phyloP scores from a whole-genome alignment of 2,888 invertebrate genomes.

The Gisinianus flammeolus region DNA sequence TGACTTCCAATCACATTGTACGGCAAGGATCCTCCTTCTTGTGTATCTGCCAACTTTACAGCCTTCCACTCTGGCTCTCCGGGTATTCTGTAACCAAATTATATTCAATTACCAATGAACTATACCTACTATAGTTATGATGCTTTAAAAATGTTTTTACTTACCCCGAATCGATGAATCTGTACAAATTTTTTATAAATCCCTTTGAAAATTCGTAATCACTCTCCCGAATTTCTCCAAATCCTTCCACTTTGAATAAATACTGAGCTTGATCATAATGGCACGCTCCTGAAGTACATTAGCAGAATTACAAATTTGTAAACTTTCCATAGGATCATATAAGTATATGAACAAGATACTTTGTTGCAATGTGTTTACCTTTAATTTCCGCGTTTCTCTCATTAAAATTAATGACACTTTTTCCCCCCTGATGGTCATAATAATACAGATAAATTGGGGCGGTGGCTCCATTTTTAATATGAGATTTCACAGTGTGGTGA shows the following conservation, averaged over 20 bases:
- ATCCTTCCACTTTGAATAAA: slow-evolving; percentile 47
- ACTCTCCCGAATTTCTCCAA: slow-evolving; percentile 38
- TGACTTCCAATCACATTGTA: slow-evolving; percentile 47
- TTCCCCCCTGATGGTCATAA: slow-evolving; percentile 48
- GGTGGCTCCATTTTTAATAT: slow-evolving; percentile 25
- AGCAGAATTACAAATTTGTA: slow-evolving; percentile 3
- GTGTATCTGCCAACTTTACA: not conserved
- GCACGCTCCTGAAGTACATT: slow-evolving; percentile 37
- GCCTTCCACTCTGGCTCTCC: slow-evolving; percentile 41
- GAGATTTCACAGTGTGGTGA: slow-evolving; percentile 48
- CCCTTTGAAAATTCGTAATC: slow-evolving; percentile 43
- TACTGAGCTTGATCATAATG: slow-evolving; percentile 56
- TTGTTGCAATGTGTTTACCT: slow-evolving; percentile 26
- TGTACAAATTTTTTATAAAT: slow-evolving; percentile 40
- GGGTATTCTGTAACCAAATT: not conserved
- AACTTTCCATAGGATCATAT: too few relatives aligned
- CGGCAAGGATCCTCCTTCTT: slow-evolving; percentile 37
- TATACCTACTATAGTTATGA: not conserved
- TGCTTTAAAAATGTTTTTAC: not conserved
- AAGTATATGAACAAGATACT: too few relatives aligned
- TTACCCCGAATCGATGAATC: slow-evolving; percentile 47
- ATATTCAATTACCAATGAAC: not conserved
- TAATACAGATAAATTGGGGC: slow-evolving; percentile 48
- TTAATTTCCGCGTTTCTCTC: slow-evolving; percentile 38
- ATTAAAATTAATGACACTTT: slow-evolving; percentile 43